Base-by-base conservation (phyloP, 2,888 invertebrate genomes). In the Polymixis lichenea region DNA sequence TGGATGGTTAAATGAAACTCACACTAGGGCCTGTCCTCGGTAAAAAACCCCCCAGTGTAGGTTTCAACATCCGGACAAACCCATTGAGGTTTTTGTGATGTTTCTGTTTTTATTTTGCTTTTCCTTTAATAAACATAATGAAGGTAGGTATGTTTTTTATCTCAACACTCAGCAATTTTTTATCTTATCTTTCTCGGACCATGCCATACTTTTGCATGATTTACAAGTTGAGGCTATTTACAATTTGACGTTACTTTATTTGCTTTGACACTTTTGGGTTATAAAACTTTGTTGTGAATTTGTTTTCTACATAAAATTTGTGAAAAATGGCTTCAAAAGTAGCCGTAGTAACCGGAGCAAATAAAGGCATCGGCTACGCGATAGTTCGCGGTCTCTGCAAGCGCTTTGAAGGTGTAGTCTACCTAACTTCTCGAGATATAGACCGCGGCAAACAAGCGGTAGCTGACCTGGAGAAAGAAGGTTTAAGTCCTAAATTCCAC, bases 291-390 rank as follows among this genome's bases (percentile, higher is more conserved):
- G n/a, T 32, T 65, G 32, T 68, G 28, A n/a, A 11, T 46, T 38
- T n/a, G 11, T 13, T 53, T 55, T 17, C 7, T 15, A 64, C 1
- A 0, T 49, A 15, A 6, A 19, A 32, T 55, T 60, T 51, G 43
- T n/a, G 17, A 70, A 88, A 84, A 86, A 94, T 94, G 94, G 83
- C 88, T 61, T 69, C 88, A 43, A 95, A 95, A 92, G 92, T 96
- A 2, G 96, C 96, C 22, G 91, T 96, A 28, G 98, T 98, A n/a
- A 98, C 98, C 55, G 98, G 98, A 46, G 93, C 97, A 1, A 98
- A 98, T 91, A 98, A 98, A 92, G 98, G 98, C 1, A 97, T 98
- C 72, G 98, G 98, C 9, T 98, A 96, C 86, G 97, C 97, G 0
- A 98, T 98, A 85, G 98, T 98, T 0, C 97, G 97, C 85, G 97